phyloP scores from a whole-genome alignment of 2,888 invertebrate species.

The Agonopterix heracliana region DNA sequence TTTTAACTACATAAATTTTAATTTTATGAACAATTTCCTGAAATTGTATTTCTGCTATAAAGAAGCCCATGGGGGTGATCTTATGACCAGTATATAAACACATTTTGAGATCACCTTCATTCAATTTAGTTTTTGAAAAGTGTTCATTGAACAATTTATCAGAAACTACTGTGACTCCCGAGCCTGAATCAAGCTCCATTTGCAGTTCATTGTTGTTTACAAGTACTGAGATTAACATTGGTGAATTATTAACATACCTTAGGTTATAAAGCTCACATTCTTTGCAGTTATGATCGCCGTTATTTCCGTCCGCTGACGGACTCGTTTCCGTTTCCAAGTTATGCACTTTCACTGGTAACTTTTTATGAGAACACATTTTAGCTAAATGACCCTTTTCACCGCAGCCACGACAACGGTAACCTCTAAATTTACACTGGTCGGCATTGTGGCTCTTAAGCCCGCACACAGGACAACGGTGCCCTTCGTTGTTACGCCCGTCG shows the following conservation, averaged over 20 bases:
- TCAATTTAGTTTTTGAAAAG: not conserved
- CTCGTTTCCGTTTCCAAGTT: not conserved
- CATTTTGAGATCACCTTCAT: not conserved
- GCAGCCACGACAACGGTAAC: conserved; percentile 5
- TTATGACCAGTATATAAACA: conserved; percentile 2
- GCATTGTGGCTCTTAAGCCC: conserved; percentile 2
- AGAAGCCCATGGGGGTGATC: not conserved
- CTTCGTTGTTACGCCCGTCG: not conserved
- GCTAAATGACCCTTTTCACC: not conserved
- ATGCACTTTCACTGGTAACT: not conserved
- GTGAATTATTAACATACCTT: conserved; percentile 2
- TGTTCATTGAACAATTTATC: not conserved
- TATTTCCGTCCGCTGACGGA: not conserved
- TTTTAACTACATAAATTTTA: not conserved
- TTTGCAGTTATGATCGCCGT: not conserved
- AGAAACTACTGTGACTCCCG: not conserved
- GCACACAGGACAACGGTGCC: conserved; percentile 3
- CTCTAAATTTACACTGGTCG: conserved; percentile 8
- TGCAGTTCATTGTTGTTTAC: not conserved
- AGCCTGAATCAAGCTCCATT: not conserved
- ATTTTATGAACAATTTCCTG: not conserved
- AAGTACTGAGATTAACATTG: conserved; percentile 1
- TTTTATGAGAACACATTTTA: not conserved
- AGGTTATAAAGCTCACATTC: conserved; percentile 6
- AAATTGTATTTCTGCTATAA: not conserved